Conservation (phyloP, 2,113 vertebrate species). For the Carlito syrichta region DNA sequence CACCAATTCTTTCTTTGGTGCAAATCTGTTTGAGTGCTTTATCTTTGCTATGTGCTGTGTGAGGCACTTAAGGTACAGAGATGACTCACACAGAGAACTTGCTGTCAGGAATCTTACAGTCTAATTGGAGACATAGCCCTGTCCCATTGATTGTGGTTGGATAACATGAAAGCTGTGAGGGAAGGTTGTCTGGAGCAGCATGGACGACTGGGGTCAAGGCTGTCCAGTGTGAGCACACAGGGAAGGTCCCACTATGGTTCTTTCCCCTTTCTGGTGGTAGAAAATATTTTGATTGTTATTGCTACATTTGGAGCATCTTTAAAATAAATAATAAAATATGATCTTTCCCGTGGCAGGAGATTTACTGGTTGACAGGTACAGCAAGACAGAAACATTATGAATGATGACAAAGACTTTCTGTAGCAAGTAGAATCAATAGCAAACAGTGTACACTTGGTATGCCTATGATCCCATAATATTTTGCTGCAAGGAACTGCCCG, state of each 20-base stretch:
- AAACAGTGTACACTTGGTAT: background rate
- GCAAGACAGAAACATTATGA: background rate
- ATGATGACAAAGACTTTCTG: background rate
- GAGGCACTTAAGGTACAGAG: background rate
- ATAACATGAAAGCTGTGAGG: background rate
- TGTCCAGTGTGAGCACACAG: background rate
- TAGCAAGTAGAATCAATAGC: background rate
- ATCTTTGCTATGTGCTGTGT: background rate
- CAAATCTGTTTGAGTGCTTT: background rate
- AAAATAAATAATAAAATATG: no score
- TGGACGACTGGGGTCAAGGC: background rate
- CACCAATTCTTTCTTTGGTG: background rate
- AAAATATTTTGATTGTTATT: no score
- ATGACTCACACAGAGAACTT: background rate
- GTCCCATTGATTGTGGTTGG: rapidly evolving
- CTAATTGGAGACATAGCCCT: background rate
- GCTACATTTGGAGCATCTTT: no score
- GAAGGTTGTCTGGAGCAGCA: background rate
- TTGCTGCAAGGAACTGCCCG: background rate
- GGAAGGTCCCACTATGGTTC: background rate
- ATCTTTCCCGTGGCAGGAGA: no score
- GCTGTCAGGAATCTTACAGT: background rate
- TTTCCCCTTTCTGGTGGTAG: no score
- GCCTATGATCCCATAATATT: background rate
- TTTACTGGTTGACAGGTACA: no score